Percentiles rank a stretch among this genome's conserved stretches.
Conservation (phyloP, 2,797 vertebrate species). For the Sebastes cheni region DNA sequence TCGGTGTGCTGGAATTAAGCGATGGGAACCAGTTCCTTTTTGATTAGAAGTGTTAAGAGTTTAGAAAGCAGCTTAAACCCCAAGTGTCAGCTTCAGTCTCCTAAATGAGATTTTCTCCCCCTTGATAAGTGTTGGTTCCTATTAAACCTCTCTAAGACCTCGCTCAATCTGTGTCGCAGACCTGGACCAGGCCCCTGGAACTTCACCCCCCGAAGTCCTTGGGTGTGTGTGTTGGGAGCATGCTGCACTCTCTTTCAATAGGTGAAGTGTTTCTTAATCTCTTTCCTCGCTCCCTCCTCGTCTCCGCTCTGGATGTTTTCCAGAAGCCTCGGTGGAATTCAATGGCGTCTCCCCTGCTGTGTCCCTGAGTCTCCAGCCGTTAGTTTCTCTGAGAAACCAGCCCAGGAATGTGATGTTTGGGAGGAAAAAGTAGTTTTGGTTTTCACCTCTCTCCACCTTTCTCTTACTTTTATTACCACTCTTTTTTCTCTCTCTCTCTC, state of each 20-base stretch:
- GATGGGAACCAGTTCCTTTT: not conserved
- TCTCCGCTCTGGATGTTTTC: constrained; percentile 52
- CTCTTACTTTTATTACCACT: too few relatives aligned
- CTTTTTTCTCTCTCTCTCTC: not conserved
- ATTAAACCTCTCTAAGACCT: constrained; percentile 28
- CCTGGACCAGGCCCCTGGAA: constrained; percentile 14
- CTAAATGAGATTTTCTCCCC: constrained; percentile 43
- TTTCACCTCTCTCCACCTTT: constrained; percentile 16
- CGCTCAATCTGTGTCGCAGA: constrained; percentile 10
- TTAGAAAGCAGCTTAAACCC: constrained; percentile 18
- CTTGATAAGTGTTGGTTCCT: constrained; percentile 20
- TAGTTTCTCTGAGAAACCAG: constrained; percentile 51
- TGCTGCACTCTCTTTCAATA: constrained; percentile 27
- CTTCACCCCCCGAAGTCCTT: not conserved
- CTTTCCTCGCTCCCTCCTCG: not conserved
- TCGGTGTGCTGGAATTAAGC: not conserved
- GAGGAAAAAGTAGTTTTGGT: not conserved
- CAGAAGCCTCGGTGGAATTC: constrained; percentile 55
- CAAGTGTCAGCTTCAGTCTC: constrained; percentile 34
- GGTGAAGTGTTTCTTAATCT: constrained; percentile 58
- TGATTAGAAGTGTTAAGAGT: constrained; percentile 8
- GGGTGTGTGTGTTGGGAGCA: not conserved
- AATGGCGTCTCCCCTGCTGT: constrained; percentile 54
- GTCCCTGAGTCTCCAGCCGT: constrained; percentile 26
- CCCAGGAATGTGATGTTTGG: constrained; percentile 51